Evolutionary conservation across 2,888 invertebrate species (phyloP), one percentile per base, ranked within the genome.

Genomic region (Hyles lineata): DNA sequence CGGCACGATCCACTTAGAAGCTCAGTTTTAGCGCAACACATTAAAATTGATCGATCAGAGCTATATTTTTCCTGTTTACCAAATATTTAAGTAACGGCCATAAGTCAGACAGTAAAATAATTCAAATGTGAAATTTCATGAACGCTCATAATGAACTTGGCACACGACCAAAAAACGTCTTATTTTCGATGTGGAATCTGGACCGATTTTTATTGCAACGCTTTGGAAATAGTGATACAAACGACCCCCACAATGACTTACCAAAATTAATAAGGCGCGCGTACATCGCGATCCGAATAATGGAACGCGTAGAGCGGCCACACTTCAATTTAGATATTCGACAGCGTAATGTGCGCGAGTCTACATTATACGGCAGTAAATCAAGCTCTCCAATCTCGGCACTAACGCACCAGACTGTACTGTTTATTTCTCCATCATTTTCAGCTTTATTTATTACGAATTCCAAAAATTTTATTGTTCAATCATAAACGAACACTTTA

Each of bases 111-210:
- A 93, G 93, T 94, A 94, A 94, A 94, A 94, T 94, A 94, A 94
- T 94, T 94, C 94, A 94, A 94, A 94, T 94, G 94, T 93, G 93
- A 94, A 94, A 94, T 93, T 94, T 94, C 94, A 94, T 93, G 94
- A 94, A 94, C 94, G 92, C 91, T 94, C 93, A 94, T 94, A 94
- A 94, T 94, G 94, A 94, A 94, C 93, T 94, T 94, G 94, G 94
- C 94, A 93, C 84, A 79, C 90, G 91, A 92, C 94, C 94, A 94
- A 94, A 92, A 92, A 93, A 94, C 94, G 93, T 94, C 94, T 94
- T 94, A 94, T 94, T 94, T 94, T 94, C 92, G 94, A 94, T 93
- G 87, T 80, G 94, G 94, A 94, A 94, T 94, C 92, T 94, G 93
- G 94, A 94, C 92, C 93, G 90, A 93, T 94, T 94, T 94, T 94